These are phyloP conservation scores for Alaudala cheleensis DNA, from an alignment of 2,113 vertebrate genomes.

Conservation along the genomic window DNA sequence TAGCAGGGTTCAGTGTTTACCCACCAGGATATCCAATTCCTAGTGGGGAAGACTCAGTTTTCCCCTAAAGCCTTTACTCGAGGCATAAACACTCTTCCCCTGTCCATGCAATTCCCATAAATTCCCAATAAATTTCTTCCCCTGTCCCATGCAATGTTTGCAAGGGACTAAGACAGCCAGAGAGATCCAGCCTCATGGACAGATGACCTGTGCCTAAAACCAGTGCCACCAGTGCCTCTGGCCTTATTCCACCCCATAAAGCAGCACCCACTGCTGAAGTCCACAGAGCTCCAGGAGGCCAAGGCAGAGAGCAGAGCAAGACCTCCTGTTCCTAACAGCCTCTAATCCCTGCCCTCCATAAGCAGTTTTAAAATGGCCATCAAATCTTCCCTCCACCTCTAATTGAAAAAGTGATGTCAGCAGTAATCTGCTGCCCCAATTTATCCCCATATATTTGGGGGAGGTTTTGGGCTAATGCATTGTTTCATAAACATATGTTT, in stretches of 20 bases:
- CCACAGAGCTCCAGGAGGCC: background rate
- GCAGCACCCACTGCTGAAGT: background rate
- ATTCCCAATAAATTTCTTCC: background rate
- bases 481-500: conserved; percentile 74
- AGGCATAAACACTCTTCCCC: background rate
- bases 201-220: background rate
- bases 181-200: rapidly evolving
- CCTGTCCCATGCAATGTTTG: background rate
- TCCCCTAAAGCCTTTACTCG: background rate
- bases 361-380: conserved; percentile 68
- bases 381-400: conserved; percentile 64
- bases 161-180: background rate
- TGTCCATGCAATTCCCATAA: background rate
- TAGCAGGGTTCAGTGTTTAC: background rate
- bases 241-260: background rate
- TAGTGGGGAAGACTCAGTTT: background rate
- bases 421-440: conserved; percentile 62
- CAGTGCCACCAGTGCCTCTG: background rate
- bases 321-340: conserved; percentile 3
- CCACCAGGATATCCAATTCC: background rate
- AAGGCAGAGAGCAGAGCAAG: background rate
- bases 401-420: conserved; percentile 70
- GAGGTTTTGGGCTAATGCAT: conserved; percentile 59
- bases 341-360: conserved; percentile 56
- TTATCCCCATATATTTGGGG: conserved; percentile 55